phyloP scores from a whole-genome alignment of 2,888 invertebrate species.

The Drosophila acutilabella region DNA sequence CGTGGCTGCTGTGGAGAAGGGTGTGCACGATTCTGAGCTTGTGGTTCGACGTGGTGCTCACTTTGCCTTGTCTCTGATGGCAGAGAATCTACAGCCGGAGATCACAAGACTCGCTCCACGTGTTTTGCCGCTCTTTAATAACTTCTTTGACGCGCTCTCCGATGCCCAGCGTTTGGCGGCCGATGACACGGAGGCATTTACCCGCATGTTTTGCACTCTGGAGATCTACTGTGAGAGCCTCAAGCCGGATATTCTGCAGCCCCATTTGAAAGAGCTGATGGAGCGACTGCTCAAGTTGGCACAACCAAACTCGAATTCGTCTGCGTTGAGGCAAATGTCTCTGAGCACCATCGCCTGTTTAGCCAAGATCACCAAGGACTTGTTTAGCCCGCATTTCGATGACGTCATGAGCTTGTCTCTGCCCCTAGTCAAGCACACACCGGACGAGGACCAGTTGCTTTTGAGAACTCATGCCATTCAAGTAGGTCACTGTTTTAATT shows the following conservation, averaged over 20 bases:
- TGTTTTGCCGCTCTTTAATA: conserved; percentile 18
- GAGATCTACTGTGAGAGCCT: conserved; percentile 32
- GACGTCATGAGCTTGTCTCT: neutral
- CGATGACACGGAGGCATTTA: neutral
- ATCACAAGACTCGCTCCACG: conserved; percentile 13
- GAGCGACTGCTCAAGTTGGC: conserved; percentile 2
- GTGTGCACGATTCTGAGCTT: conserved; percentile 7
- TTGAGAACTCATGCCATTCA: conserved; percentile 29
- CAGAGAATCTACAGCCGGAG: conserved; percentile 34
- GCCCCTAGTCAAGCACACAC: conserved; percentile 8
- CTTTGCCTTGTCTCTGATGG: conserved; percentile 21
- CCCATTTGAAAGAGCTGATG: conserved; percentile 11
- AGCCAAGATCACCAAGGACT: neutral
- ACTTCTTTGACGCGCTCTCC: conserved; percentile 15
- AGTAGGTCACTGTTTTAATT: conserved; percentile 3
- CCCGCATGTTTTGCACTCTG: conserved; percentile 28
- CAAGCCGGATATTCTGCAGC: conserved; percentile 4
- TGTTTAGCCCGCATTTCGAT: conserved; percentile 19
- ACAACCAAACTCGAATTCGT: conserved; percentile 5
- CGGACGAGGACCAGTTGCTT: conserved; percentile 15
- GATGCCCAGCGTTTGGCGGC: neutral
- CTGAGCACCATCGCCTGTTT: conserved; percentile 22
- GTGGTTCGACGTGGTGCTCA: conserved; percentile 18
- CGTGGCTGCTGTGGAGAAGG: conserved; percentile 11
- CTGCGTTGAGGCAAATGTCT: conserved; percentile 8